phyloP scores from a whole-genome alignment of 2,113 vertebrate genomes.

The Cebidichthys violaceus region DNA sequence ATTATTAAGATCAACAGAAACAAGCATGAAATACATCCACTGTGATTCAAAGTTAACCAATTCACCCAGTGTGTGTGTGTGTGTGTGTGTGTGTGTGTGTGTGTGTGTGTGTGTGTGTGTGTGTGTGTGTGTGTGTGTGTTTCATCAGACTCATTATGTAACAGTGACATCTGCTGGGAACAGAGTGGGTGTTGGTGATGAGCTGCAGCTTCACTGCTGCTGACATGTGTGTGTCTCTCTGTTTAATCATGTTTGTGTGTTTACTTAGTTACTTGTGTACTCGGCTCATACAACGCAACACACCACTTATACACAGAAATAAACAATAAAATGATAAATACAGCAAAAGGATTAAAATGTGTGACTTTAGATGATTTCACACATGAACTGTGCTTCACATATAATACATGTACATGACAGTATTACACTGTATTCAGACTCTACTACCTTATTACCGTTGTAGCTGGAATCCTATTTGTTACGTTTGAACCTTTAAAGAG shows the following conservation, averaged over 20 bases:
- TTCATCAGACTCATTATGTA: slow-evolving; percentile 51
- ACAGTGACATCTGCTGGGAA: slow-evolving; percentile 66
- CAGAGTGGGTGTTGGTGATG: slow-evolving; percentile 23
- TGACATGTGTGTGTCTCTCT: neutral
- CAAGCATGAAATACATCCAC: too few relatives aligned
- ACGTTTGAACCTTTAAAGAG: too few relatives aligned
- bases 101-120: neutral
- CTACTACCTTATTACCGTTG: too few relatives aligned
- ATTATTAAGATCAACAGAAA: too few relatives aligned
- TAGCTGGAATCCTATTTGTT: too few relatives aligned
- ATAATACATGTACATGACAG: too few relatives aligned
- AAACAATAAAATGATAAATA: too few relatives aligned
- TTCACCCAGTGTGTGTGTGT: slow-evolving; percentile 22
- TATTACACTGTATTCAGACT: too few relatives aligned
- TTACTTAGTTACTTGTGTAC: neutral
- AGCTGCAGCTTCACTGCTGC: slow-evolving; percentile 15
- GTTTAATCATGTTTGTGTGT: neutral
- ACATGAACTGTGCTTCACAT: too few relatives aligned
- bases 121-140: neutral
- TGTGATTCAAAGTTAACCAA: too few relatives aligned
- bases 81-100: neutral
- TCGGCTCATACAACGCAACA: neutral
- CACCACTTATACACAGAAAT: neutral
- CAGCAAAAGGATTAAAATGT: too few relatives aligned
- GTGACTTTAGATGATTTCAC: too few relatives aligned